Base-by-base conservation (phyloP, 2,797 vertebrate genomes). In the Miichthys miiuy region DNA sequence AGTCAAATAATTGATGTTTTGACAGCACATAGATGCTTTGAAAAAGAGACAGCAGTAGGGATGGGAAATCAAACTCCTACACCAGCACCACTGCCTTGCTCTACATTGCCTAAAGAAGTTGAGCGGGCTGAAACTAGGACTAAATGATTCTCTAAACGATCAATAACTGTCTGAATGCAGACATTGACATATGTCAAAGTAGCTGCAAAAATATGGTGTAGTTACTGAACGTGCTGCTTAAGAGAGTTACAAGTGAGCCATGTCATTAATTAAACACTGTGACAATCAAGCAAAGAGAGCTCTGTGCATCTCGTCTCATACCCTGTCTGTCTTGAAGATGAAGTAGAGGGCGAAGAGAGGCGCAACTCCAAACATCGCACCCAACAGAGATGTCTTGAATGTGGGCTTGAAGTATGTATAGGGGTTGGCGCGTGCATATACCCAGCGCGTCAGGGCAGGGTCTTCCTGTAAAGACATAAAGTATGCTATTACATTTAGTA, bases 381-480 rank as follows among this genome's bases (percentile, higher is more conserved):
- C 97, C 13, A 97, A 0, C 11, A 98, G 83, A 2, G 97, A 97
- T 0, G 94, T 97, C 94, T 94, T 98, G 1, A 89, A 78, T 0
- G 96, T 97, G 11, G 95, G 84, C 60, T 86, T 96, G 91, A 96
- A 97, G 79, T 94, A 90, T 0, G 92, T 61, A 75, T 96, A 97
- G 2, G 96, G 20, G 38, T 96, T 96, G 8, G 84, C 52, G 38
- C 96, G 95, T 10, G 97, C 97, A 0, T 94, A 92, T 60, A 84
- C 91, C 98, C 97, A 99, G 42, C 96, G 95, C 1, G 80, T 5
- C 83, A 99, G 65, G 0, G 97, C 97, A 23, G 97, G 97, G 74
- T 99, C 95, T 75, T 97, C 96, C 98, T 99, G 87, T 5, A 81
- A 69, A 79, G 6, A 81, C 25, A 83, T 21, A 80, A 80, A 13